Evolutionary conservation across 2,797 vertebrate genomes (phyloP).

Genomic region (Fistularia commersonii): DNA sequence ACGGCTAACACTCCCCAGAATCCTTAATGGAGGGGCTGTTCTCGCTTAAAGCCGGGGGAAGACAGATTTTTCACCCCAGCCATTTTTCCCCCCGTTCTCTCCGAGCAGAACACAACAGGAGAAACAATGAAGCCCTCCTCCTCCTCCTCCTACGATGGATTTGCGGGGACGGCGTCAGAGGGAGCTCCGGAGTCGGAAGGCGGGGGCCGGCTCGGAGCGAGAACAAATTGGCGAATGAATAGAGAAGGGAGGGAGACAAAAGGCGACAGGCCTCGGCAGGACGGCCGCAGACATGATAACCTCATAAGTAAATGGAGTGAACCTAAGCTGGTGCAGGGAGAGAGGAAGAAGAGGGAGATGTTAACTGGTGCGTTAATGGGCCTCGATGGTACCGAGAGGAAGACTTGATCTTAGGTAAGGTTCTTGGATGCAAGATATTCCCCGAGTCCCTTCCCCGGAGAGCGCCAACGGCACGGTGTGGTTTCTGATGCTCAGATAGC

Average conservation of each 20-base stretch:
- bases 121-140: conserved; percentile 22
- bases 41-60: conserved; percentile 35
- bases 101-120: conserved; percentile 13
- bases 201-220: too few species aligned
- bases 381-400: conserved; percentile 35
- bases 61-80: conserved; percentile 30
- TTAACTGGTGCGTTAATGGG: conserved; percentile 43
- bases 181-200: too few species aligned
- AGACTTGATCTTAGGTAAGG: neutral
- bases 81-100: conserved; percentile 11
- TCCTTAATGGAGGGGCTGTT: conserved; percentile 51
- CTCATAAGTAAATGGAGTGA: conserved; percentile 23
- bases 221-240: conserved; percentile 40
- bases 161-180: too few species aligned
- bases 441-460: too few species aligned
- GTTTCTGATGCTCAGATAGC: too few species aligned
- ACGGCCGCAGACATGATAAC: conserved; percentile 26
- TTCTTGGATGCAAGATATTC: too few species aligned
- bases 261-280: conserved; percentile 1
- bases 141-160: too few species aligned
- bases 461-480: too few species aligned
- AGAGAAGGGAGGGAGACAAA: conserved; percentile 9
- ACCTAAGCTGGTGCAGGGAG: conserved; percentile 27
- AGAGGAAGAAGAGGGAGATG: conserved; percentile 20
- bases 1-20: conserved; percentile 47